Evolutionary conservation across 2,888 invertebrate species (phyloP).

Genomic region (Cephus spinipes): DNA sequence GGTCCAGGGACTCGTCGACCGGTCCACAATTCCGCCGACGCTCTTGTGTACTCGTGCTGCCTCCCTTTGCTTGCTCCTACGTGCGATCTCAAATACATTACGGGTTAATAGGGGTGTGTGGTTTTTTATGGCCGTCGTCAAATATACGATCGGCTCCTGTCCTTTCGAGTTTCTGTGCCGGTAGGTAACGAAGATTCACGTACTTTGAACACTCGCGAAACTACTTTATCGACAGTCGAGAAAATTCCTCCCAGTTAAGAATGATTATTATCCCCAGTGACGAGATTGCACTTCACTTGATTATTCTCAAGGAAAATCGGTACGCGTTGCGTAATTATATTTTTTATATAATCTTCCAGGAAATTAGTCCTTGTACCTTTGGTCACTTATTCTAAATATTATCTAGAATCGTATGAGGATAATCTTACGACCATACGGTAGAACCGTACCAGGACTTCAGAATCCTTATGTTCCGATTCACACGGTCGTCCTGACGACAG

Average conservation of each 20-base stretch:
- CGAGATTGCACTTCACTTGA: background rate
- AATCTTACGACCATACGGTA: background rate
- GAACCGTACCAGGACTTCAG: background rate
- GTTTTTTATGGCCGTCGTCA: constrained; percentile 45
- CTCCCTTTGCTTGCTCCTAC: constrained; percentile 48
- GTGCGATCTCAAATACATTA: constrained; percentile 64
- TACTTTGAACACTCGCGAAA: background rate
- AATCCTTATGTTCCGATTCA: background rate
- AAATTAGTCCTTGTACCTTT: background rate
- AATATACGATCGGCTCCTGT: constrained; percentile 2
- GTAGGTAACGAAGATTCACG: background rate
- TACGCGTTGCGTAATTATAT: background rate
- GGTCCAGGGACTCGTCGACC: background rate
- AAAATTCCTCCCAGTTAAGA: background rate
- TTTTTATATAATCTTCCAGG: background rate
- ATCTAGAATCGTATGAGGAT: background rate
- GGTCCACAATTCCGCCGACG: constrained; percentile 30
- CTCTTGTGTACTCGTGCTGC: constrained; percentile 50
- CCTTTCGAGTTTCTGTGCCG: background rate
- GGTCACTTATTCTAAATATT: background rate
- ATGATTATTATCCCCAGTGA: background rate
- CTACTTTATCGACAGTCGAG: background rate
- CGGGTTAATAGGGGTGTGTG: constrained; percentile 47
- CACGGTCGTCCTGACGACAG: background rate
- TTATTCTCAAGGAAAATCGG: background rate